Conservation (phyloP, 2,113 vertebrate genomes). For the Eubucco bourcierii region DNA sequence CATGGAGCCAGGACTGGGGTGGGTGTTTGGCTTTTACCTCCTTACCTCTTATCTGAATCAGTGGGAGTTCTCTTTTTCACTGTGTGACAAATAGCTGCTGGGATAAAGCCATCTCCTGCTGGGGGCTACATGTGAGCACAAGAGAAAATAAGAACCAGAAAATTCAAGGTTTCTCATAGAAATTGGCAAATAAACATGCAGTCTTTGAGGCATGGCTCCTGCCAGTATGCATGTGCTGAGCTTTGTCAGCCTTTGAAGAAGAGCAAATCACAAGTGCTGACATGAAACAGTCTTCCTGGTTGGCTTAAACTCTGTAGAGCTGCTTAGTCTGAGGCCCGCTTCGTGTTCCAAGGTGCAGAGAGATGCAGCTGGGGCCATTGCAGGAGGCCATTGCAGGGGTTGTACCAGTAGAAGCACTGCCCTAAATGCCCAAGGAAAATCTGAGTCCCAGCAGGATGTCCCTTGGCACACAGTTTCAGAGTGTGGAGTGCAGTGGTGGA, state of each 20-base stretch:
- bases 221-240: background rate
- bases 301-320: background rate
- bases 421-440: background rate
- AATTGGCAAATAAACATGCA: background rate
- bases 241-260: background rate
- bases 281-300: background rate
- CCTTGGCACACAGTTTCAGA: background rate
- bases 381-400: background rate
- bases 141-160: background rate
- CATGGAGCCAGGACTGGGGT: background rate
- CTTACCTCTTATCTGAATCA: fast-evolving
- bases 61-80: background rate
- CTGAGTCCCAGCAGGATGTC: background rate
- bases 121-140: fast-evolving
- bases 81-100: background rate
- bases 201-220: background rate
- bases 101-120: background rate
- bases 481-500: fast-evolving
- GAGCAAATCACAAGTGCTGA: background rate
- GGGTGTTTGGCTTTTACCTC: background rate
- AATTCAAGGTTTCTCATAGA: background rate
- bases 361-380: background rate
- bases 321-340: background rate
- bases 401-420: background rate
- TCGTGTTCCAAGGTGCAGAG: background rate